Evolutionary conservation across 2,797 vertebrate species (phyloP).

Genomic region (Trachops cirrhosus): DNA sequence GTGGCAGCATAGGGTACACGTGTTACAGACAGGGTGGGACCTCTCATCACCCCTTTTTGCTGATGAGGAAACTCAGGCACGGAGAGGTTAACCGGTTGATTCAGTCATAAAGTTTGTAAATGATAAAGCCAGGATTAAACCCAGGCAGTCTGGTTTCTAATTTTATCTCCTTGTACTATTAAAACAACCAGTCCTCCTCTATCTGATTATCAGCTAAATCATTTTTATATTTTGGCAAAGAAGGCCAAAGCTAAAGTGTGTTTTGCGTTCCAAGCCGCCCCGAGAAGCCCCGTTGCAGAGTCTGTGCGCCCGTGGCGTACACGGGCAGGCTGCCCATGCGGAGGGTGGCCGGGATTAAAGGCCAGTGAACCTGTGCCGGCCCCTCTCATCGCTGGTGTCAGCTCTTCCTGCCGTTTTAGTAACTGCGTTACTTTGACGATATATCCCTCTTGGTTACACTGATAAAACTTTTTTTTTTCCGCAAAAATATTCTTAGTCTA

Average conservation of each 20-base stretch:
- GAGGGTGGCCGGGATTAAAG: neutral
- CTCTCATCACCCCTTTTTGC: neutral
- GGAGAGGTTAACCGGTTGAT: neutral
- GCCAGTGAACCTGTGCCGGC: neutral
- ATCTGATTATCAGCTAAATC: conserved; percentile 33
- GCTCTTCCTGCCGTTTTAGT: neutral
- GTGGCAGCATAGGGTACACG: neutral
- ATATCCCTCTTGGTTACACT: neutral
- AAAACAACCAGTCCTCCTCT: conserved; percentile 33
- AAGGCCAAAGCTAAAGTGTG: neutral
- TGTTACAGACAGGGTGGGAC: neutral
- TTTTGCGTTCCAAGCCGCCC: neutral
- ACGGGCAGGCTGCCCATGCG: neutral
- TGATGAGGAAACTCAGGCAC: neutral
- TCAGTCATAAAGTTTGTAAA: conserved; percentile 18
- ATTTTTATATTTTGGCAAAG: conserved; percentile 51
- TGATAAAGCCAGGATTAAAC: conserved; percentile 20
- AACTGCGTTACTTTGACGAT: neutral
- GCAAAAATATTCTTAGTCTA: neutral
- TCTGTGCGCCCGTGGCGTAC: neutral
- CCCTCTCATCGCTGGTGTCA: neutral
- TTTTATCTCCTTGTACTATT: conserved; percentile 42
- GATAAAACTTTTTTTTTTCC: neutral
- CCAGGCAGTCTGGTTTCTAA: neutral
- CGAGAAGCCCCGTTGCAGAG: neutral